Evolutionary conservation across 2,888 invertebrate species (phyloP).

Genomic region (Busseola fusca): DNA sequence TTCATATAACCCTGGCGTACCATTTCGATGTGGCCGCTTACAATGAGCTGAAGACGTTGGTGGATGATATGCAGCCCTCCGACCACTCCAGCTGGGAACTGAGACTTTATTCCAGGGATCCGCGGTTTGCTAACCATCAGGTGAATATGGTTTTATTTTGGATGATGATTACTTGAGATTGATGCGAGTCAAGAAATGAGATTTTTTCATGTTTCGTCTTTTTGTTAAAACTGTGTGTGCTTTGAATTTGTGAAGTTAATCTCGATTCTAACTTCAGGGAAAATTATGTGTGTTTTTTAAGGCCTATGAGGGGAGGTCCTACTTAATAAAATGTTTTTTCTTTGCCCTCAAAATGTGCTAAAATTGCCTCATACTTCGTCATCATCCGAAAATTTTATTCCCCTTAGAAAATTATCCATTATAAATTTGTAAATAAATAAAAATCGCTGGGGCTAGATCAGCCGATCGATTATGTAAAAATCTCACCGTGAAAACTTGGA

Average conservation of each 20-base stretch:
- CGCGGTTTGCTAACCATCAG: slow-evolving; percentile 91
- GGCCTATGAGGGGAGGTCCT: too few relatives aligned
- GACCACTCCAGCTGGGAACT: slow-evolving; percentile 94
- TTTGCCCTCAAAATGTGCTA: too few relatives aligned
- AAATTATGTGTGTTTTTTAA: neutral
- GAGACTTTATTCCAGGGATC: slow-evolving; percentile 95
- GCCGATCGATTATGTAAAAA: too few relatives aligned
- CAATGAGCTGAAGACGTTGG: slow-evolving; percentile 92
- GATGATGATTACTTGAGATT: neutral
- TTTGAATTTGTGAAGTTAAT: neutral
- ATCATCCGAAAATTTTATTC: too few relatives aligned
- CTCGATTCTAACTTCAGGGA: neutral
- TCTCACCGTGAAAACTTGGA: too few relatives aligned
- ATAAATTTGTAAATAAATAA: too few relatives aligned
- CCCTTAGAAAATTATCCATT: too few relatives aligned
- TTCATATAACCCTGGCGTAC: slow-evolving; percentile 96
- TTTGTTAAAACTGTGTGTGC: neutral
- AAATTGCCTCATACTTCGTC: too few relatives aligned
- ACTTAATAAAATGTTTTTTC: too few relatives aligned
- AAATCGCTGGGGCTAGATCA: too few relatives aligned
- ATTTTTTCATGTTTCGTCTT: neutral
- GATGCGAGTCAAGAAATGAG: neutral
- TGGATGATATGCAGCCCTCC: slow-evolving; percentile 91
- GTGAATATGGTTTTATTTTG: slow-evolving; percentile 40
- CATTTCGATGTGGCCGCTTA: slow-evolving; percentile 94